Evolutionary conservation across 1,140 invertebrate species (phyloP).

Genomic region (Leptoteleia sp.): DNA sequence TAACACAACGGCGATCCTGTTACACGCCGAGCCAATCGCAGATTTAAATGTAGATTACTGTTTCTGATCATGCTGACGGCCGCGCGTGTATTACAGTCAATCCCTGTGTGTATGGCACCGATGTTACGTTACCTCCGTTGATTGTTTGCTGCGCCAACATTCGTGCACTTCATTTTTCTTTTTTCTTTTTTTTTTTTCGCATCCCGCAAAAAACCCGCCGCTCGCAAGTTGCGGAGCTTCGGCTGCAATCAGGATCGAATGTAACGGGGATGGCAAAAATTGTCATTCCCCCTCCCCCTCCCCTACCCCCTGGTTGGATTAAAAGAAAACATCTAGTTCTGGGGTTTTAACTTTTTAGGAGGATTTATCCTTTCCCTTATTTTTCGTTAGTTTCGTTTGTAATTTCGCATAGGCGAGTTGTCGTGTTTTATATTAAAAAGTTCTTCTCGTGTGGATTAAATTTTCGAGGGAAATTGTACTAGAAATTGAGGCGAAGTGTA

Average conservation of each 20-base stretch:
- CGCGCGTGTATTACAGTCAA: slow-evolving; percentile 36
- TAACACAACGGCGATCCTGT: slow-evolving; percentile 58
- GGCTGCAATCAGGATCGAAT: background rate
- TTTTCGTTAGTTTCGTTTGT: too few relatives aligned
- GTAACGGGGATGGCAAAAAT: background rate
- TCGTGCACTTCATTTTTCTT: background rate
- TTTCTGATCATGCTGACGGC: slow-evolving; percentile 49
- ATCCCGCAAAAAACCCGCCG: too few relatives aligned
- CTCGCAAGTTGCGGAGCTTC: background rate
- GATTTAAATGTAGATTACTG: slow-evolving; percentile 64
- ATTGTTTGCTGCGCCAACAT: slow-evolving; percentile 11
- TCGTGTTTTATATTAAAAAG: too few relatives aligned
- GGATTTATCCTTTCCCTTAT: background rate
- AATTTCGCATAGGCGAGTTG: too few relatives aligned
- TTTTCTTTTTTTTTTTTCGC: too few relatives aligned
- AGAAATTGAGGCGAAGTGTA: too few relatives aligned
- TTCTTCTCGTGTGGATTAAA: too few relatives aligned
- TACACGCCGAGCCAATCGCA: slow-evolving; percentile 49
- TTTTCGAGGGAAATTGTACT: too few relatives aligned
- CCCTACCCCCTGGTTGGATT: background rate
- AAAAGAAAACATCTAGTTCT: slow-evolving; percentile 1
- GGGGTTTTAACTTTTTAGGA: background rate
- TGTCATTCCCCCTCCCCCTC: too few relatives aligned
- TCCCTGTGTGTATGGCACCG: slow-evolving; percentile 3
- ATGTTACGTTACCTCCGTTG: slow-evolving; percentile 10